Evolutionary conservation across 2,797 vertebrate species (phyloP).

Genomic region (Pseudopleuronectes americanus): DNA sequence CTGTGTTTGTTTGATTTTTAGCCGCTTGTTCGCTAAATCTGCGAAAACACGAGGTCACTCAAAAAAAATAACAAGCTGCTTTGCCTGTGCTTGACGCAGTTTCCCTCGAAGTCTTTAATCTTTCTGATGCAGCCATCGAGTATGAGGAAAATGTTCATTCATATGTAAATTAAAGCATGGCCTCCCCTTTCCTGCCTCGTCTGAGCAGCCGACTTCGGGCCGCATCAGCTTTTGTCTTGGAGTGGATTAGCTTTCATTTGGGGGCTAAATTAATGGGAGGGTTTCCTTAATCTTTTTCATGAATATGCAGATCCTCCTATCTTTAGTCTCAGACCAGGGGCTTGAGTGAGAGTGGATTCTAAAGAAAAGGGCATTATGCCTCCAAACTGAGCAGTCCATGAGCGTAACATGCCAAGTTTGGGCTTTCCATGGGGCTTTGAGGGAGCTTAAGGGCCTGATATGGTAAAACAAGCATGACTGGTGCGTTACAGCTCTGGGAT

Average conservation of each 20-base stretch:
- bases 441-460: conserved; percentile 66
- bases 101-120: conserved; percentile 70
- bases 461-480: conserved; percentile 70
- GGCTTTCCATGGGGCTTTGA: conserved; percentile 71
- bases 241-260: conserved; percentile 80
- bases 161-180: conserved; percentile 75
- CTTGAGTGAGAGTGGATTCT: conserved; percentile 52
- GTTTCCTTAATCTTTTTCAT: conserved; percentile 75
- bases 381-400: conserved; percentile 63
- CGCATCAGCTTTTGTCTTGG: conserved; percentile 70
- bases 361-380: conserved; percentile 62
- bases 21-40: conserved; percentile 47
- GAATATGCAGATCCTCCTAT: conserved; percentile 79
- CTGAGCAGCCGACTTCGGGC: conserved; percentile 60
- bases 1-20: conserved; percentile 35
- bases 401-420: conserved; percentile 58
- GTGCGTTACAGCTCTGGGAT: conserved; percentile 55
- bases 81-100: conserved; percentile 37
- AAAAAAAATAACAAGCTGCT: conserved; percentile 48
- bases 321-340: conserved; percentile 68
- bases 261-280: conserved; percentile 76
- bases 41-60: conserved; percentile 30
- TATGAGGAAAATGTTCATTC: conserved; percentile 69
- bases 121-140: conserved; percentile 69
- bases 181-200: conserved; percentile 59